phyloP scores from a whole-genome alignment of 2,888 invertebrate species.

The Nephrotoma appendiculata region DNA sequence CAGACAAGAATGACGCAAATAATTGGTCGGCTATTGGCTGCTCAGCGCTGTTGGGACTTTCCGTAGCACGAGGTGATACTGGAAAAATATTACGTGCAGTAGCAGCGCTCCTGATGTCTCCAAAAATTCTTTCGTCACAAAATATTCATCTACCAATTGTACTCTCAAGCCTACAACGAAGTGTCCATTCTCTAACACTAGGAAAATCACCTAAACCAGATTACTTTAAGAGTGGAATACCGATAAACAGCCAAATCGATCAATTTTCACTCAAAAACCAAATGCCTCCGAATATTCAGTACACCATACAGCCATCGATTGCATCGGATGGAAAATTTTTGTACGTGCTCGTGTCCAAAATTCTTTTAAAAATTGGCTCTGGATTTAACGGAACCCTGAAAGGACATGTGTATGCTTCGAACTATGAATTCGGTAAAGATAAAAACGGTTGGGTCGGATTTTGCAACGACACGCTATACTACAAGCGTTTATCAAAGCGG shows the following conservation, averaged over 20 bases:
- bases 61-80: constrained; percentile 86
- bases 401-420: constrained; percentile 77
- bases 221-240: constrained; percentile 81
- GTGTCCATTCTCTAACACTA: constrained; percentile 75
- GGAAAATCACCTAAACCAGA: constrained; percentile 73
- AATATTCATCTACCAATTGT: constrained; percentile 78
- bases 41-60: constrained; percentile 80
- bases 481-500: constrained; percentile 44
- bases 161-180: constrained; percentile 69
- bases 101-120: constrained; percentile 76
- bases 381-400: constrained; percentile 87
- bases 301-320: constrained; percentile 41
- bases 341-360: constrained; percentile 71
- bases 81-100: constrained; percentile 78
- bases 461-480: constrained; percentile 63
- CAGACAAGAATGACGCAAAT: constrained; percentile 36
- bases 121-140: constrained; percentile 60
- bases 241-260: constrained; percentile 55
- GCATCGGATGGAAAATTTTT: constrained; percentile 84
- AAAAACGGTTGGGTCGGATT: constrained; percentile 71
- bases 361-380: constrained; percentile 85
- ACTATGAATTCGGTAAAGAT: constrained; percentile 70
- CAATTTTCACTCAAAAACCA: constrained; percentile 33
- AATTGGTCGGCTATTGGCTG: constrained; percentile 77
- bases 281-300: constrained; percentile 35